phyloP scores from a whole-genome alignment of 2,797 vertebrate species.

The Propithecus perrieri region DNA sequence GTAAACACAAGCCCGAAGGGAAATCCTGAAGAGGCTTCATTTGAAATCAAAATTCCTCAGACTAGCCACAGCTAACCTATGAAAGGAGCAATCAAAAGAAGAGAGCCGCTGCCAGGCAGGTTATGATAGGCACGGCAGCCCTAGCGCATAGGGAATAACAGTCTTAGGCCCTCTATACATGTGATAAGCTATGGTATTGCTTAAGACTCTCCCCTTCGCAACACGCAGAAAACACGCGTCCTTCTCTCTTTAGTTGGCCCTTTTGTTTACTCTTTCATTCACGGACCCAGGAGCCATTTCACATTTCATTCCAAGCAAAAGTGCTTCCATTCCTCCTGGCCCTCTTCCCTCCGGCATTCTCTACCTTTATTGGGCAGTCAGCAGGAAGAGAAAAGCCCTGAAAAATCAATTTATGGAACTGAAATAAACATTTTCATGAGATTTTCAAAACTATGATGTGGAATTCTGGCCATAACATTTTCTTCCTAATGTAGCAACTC shows the following conservation, averaged over 20 bases:
- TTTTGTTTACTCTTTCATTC: not conserved
- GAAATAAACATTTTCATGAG: constrained; percentile 37
- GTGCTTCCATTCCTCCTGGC: not conserved
- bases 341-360: not conserved
- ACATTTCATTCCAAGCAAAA: constrained; percentile 29
- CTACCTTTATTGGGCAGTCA: not conserved
- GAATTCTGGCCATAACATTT: not conserved
- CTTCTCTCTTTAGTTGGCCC: not conserved
- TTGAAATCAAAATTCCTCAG: constrained; percentile 17
- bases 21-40: not conserved
- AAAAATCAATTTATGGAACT: constrained; percentile 38
- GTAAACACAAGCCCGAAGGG: not conserved
- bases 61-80: not conserved
- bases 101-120: not conserved
- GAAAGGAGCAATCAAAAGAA: not conserved
- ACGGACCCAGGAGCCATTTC: not conserved
- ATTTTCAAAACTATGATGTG: not conserved
- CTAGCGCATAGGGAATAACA: not conserved
- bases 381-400: constrained; percentile 10
- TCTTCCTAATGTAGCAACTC: not conserved
- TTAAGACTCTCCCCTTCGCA: not conserved
- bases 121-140: not conserved
- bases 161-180: not conserved
- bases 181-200: not conserved
- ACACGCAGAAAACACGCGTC: not conserved